A percentile compares a stretch with the other conserved stretches of the same genome.
These are phyloP conservation scores for Bombycilla garrulus DNA, from an alignment of 2,113 vertebrate species.

Conservation along the genomic window DNA sequence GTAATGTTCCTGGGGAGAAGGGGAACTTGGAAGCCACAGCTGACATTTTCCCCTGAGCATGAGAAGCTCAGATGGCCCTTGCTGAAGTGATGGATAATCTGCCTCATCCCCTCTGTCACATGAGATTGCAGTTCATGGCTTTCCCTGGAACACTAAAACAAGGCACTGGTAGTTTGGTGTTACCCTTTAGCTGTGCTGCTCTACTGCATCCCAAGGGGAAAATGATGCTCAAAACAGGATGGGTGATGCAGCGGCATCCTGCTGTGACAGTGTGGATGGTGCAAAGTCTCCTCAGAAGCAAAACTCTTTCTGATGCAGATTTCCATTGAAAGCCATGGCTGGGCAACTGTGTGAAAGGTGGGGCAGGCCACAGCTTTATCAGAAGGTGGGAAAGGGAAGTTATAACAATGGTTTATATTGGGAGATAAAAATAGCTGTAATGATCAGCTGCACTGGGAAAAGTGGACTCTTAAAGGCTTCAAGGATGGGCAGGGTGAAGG, in stretches of 20 bases:
- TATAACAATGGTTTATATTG: neutral
- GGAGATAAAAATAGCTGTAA: neutral
- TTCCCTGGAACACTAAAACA: neutral
- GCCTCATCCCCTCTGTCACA: neutral
- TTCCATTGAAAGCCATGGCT: neutral
- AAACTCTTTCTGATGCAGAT: neutral
- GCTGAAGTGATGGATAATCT: neutral
- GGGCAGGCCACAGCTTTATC: neutral
- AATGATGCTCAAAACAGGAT: neutral
- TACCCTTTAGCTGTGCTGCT: neutral
- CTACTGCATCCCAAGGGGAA: neutral
- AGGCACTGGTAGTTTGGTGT: neutral
- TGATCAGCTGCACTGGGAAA: neutral
- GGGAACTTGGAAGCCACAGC: neutral
- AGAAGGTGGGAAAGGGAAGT: neutral
- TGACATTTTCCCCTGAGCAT: neutral
- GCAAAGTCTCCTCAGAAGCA: neutral
- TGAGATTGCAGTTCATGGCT: neutral
- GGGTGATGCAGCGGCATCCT: neutral
- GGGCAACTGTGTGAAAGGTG: neutral
- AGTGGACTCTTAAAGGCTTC: neutral
- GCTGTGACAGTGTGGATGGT: fast-evolving
- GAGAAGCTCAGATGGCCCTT: neutral
- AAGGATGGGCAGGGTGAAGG: neutral
- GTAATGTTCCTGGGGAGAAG: neutral